A percentile compares a stretch with the other conserved stretches of the same genome.
phyloP scores from a whole-genome alignment of 2,888 invertebrate species.

The Pachliopta kotzebuea region DNA sequence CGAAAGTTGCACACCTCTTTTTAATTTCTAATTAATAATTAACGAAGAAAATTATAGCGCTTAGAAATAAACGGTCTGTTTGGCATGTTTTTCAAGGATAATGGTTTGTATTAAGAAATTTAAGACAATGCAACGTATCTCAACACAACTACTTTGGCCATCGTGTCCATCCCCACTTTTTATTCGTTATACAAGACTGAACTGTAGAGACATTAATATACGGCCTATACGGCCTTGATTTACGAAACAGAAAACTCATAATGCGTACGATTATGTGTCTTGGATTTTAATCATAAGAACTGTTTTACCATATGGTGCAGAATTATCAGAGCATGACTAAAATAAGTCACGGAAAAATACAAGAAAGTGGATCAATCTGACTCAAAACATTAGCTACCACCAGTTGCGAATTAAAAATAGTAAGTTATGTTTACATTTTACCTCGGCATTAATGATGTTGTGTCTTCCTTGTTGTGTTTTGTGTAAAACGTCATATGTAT shows the following conservation, averaged over 20 bases:
- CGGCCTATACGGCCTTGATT: slow-evolving; percentile 25
- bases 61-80: slow-evolving; percentile 63
- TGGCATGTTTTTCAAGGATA: slow-evolving; percentile 59
- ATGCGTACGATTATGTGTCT: slow-evolving; percentile 13
- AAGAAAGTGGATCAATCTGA: slow-evolving; percentile 18
- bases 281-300: slow-evolving; percentile 1
- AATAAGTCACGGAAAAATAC: slow-evolving; percentile 26
- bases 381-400: slow-evolving; percentile 8
- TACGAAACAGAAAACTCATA: slow-evolving; percentile 4
- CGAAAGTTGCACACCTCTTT: slow-evolving; percentile 11
- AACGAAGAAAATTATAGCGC: slow-evolving; percentile 40
- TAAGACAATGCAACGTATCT: slow-evolving; percentile 52
- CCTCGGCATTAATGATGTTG: too few relatives aligned
- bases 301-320: slow-evolving; percentile 2
- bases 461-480: too few relatives aligned
- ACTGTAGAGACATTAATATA: slow-evolving; percentile 6
- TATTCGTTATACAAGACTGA: slow-evolving; percentile 16
- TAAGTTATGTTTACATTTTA: background rate
- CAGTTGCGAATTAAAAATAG: background rate
- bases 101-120: slow-evolving; percentile 47
- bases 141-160: slow-evolving; percentile 31
- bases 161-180: slow-evolving; percentile 26
- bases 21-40: slow-evolving; percentile 25
- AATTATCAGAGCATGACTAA: slow-evolving; percentile 27
- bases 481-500: too few relatives aligned